A percentile compares a stretch with the other conserved stretches of the same genome.
phyloP scores from a whole-genome alignment of 2,797 vertebrate species.

The Sphaeramia orbicularis region DNA sequence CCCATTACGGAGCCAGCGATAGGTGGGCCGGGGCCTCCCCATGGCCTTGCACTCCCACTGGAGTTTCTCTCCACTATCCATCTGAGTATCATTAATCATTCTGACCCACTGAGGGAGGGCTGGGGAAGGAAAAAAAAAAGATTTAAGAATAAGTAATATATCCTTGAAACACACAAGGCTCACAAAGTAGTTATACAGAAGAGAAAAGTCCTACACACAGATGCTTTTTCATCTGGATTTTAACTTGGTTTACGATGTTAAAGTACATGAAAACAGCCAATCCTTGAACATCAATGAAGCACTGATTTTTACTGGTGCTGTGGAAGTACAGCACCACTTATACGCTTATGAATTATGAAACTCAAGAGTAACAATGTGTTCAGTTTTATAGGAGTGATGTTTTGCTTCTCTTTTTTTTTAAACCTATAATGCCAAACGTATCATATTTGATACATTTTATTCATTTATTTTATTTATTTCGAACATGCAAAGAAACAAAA shows the following conservation, averaged over 20 bases:
- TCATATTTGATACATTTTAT: too few species aligned
- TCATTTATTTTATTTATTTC: too few species aligned
- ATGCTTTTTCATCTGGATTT: neutral
- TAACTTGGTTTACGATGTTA: too few species aligned
- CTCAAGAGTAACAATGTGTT: neutral
- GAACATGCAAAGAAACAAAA: too few species aligned
- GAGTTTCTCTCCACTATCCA: constrained; percentile 95
- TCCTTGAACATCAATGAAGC: constrained; percentile 10
- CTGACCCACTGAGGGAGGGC: constrained; percentile 94
- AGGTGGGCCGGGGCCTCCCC: constrained; percentile 92
- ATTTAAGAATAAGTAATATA: constrained; percentile 61
- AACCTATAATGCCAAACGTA: too few species aligned
- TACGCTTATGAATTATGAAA: neutral
- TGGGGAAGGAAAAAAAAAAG: constrained; percentile 66
- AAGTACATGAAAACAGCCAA: neutral
- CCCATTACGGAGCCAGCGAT: constrained; percentile 95
- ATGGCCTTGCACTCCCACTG: constrained; percentile 95
- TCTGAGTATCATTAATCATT: constrained; percentile 93
- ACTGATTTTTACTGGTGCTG: neutral
- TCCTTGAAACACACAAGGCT: constrained; percentile 57
- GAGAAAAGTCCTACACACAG: neutral
- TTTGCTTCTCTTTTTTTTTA: too few species aligned
- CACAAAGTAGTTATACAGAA: neutral
- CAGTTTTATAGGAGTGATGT: too few species aligned
- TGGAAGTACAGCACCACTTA: neutral